A percentile compares a stretch with the other conserved stretches of the same genome.
Conservation (phyloP, 2,888 invertebrate species). For the Lasioglossum zephyrum region DNA sequence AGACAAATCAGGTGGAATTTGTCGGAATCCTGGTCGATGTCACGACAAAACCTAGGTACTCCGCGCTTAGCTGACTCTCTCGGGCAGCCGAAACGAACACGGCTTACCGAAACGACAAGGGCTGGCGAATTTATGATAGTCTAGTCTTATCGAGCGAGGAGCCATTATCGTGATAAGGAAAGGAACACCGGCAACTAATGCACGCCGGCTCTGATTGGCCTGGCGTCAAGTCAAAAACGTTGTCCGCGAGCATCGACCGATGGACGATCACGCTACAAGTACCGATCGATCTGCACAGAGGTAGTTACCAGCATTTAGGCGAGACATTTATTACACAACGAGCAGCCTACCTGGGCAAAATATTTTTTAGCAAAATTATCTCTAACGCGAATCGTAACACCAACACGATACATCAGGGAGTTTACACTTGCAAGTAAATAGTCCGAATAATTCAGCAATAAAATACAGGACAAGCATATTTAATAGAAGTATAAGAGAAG, state of each 20-base stretch:
- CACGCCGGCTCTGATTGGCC: slow-evolving; percentile 53
- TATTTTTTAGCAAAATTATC: too few relatives aligned
- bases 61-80: neutral
- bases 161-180: slow-evolving; percentile 48
- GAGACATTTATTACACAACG: too few relatives aligned
- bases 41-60: too few relatives aligned
- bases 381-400: too few relatives aligned
- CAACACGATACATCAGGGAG: too few relatives aligned
- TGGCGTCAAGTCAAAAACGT: slow-evolving; percentile 43
- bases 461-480: too few relatives aligned
- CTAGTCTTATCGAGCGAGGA: slow-evolving; percentile 44
- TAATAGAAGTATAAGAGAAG: too few relatives aligned
- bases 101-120: slow-evolving; percentile 1
- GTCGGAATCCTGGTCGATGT: neutral
- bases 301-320: slow-evolving; percentile 45
- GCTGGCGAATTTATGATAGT: neutral
- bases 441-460: too few relatives aligned
- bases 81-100: neutral
- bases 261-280: slow-evolving; percentile 30
- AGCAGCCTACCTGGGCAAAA: too few relatives aligned
- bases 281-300: slow-evolving; percentile 46
- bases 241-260: slow-evolving; percentile 45
- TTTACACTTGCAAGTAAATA: too few relatives aligned
- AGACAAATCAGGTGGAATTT: neutral
- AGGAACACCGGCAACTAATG: slow-evolving; percentile 46